A percentile compares a stretch with the other conserved stretches of the same genome.
Evolutionary conservation across 2,113 vertebrate species (phyloP).

Genomic region (Gallinago undulata): DNA sequence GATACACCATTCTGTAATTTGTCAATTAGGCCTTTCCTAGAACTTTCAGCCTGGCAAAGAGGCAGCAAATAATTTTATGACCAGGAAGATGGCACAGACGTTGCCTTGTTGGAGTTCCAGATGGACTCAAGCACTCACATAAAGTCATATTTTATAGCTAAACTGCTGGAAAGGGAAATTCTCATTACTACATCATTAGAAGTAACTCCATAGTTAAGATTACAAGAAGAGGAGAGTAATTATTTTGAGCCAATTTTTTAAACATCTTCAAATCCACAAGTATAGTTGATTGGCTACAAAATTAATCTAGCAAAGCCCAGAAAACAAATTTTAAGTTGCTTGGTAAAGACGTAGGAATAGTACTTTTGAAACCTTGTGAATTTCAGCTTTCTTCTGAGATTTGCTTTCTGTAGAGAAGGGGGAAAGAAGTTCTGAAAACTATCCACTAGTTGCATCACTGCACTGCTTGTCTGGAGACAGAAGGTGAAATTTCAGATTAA

Average conservation of each 20-base stretch:
- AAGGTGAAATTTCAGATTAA: not conserved
- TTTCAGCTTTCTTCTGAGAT: not conserved
- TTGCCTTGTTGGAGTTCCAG: not conserved
- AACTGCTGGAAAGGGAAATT: not conserved
- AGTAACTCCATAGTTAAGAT: not conserved
- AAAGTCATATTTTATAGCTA: not conserved
- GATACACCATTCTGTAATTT: not conserved
- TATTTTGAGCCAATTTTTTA: not conserved
- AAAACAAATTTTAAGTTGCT: not conserved
- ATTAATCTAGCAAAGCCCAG: not conserved
- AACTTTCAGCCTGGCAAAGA: slow-evolving; percentile 9
- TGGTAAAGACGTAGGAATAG: not conserved
- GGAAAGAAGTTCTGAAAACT: not conserved
- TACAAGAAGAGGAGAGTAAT: not conserved
- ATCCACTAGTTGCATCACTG: not conserved
- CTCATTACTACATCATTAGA: not conserved
- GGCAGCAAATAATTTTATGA: not conserved
- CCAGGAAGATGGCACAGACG: not conserved
- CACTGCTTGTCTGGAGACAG: not conserved
- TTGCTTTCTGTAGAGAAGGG: not conserved
- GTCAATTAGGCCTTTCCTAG: not conserved
- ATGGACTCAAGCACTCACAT: not conserved
- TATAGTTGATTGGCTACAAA: not conserved
- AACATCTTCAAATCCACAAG: not conserved
- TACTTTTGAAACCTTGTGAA: not conserved